These are phyloP conservation scores for Barnardius zonarius DNA, from an alignment of 2,113 vertebrate species.

Conservation along the genomic window DNA sequence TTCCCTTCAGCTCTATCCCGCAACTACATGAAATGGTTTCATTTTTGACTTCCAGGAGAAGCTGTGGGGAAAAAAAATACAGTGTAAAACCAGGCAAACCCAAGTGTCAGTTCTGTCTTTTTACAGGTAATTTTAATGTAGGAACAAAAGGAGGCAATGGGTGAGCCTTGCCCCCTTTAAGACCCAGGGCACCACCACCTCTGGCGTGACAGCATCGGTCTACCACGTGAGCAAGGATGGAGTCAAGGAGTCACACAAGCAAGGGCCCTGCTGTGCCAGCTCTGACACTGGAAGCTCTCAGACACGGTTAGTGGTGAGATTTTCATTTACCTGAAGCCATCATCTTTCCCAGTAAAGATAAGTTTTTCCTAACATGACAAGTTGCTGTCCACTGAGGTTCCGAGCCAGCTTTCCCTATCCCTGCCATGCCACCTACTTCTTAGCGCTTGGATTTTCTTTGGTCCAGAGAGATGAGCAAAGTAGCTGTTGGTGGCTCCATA, in stretches of 20 bases:
- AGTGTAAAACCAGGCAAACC: fast-evolving
- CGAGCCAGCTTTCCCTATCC: neutral
- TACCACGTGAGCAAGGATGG: neutral
- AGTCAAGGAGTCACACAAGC: conserved; percentile 34
- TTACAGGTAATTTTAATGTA: neutral
- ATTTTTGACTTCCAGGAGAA: neutral
- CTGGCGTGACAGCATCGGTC: neutral
- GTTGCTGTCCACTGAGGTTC: neutral
- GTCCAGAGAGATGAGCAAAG: neutral
- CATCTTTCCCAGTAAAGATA: neutral
- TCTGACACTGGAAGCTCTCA: neutral
- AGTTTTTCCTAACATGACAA: neutral
- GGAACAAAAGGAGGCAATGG: neutral
- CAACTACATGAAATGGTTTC: fast-evolving
- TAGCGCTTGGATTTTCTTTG: neutral
- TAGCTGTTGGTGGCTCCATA: too few species aligned
- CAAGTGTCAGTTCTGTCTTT: neutral
- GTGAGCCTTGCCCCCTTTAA: neutral
- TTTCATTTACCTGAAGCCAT: neutral
- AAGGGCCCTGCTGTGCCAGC: conserved; percentile 48
- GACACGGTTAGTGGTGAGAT: fast-evolving
- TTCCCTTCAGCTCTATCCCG: neutral
- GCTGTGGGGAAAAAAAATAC: neutral
- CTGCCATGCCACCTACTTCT: neutral
- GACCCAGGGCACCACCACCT: neutral